These are phyloP conservation scores for Mya arenaria DNA, from an alignment of 1,140 invertebrate species.

Conservation along the genomic window DNA sequence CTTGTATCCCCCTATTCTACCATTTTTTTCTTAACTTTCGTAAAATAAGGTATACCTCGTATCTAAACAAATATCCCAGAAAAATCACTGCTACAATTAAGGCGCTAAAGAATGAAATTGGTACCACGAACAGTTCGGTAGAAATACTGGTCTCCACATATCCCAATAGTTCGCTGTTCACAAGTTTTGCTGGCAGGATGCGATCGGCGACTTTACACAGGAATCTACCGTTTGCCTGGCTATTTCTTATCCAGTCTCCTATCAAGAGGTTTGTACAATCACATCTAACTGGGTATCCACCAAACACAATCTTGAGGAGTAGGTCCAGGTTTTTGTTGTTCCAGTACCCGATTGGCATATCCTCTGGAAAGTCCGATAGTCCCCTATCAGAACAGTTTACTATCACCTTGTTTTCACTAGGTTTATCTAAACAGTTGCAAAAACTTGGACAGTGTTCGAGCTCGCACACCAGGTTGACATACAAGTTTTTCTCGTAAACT, in stretches of 20 bases:
- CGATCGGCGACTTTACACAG: neutral
- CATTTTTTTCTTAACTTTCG: too few relatives aligned
- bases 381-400: neutral
- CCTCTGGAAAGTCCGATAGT: neutral
- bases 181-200: constrained; percentile 18
- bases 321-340: neutral
- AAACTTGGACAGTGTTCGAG: neutral
- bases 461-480: neutral
- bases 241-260: constrained; percentile 22
- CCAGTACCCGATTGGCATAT: constrained; percentile 12
- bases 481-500: neutral
- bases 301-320: neutral
- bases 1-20: too few relatives aligned
- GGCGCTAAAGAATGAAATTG: too few relatives aligned
- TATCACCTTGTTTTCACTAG: neutral
- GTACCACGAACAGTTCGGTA: too few relatives aligned
- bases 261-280: constrained; percentile 32
- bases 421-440: constrained; percentile 15
- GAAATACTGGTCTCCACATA: too few relatives aligned
- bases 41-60: too few relatives aligned
- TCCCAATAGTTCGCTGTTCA: too few relatives aligned
- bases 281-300: constrained; percentile 1
- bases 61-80: too few relatives aligned
- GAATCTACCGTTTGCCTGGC: neutral
- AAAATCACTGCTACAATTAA: too few relatives aligned